phyloP scores from a whole-genome alignment of 2,113 vertebrate species.

The Larimichthys crocea region DNA sequence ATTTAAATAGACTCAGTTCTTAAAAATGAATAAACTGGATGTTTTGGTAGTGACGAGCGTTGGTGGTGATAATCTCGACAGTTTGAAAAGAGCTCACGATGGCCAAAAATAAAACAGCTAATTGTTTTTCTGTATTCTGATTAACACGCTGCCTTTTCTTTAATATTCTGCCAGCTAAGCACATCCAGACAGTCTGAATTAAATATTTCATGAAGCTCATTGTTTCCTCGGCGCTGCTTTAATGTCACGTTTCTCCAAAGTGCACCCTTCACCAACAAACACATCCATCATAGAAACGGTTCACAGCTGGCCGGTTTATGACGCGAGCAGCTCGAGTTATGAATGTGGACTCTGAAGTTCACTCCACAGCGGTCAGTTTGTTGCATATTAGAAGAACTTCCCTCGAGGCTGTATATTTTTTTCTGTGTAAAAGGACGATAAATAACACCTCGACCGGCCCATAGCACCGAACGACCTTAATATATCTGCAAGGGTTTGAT shows the following conservation, averaged over 20 bases:
- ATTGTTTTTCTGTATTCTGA: conserved; percentile 52
- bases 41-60: background rate
- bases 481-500: conserved; percentile 47
- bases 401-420: conserved; percentile 7
- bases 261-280: conserved; percentile 38
- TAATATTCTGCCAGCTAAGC: conserved; percentile 57
- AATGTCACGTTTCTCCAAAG: conserved; percentile 40
- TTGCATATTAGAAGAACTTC: conserved; percentile 34
- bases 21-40: background rate
- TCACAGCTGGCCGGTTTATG: conserved; percentile 35
- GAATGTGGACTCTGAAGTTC: conserved; percentile 37
- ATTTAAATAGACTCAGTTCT: background rate
- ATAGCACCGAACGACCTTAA: conserved; percentile 34
- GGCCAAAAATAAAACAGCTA: conserved; percentile 48
- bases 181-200: conserved; percentile 39
- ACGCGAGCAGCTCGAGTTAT: conserved; percentile 36
- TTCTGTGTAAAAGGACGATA: conserved; percentile 37
- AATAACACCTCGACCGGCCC: conserved; percentile 39
- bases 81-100: background rate
- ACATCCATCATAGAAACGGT: conserved; percentile 64
- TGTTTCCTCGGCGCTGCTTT: conserved; percentile 27
- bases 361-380: conserved; percentile 16
- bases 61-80: background rate
- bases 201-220: conserved; percentile 63
- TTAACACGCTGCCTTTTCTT: conserved; percentile 49